phyloP scores from a whole-genome alignment of 2,113 vertebrate genomes.

The Eira barbara region DNA sequence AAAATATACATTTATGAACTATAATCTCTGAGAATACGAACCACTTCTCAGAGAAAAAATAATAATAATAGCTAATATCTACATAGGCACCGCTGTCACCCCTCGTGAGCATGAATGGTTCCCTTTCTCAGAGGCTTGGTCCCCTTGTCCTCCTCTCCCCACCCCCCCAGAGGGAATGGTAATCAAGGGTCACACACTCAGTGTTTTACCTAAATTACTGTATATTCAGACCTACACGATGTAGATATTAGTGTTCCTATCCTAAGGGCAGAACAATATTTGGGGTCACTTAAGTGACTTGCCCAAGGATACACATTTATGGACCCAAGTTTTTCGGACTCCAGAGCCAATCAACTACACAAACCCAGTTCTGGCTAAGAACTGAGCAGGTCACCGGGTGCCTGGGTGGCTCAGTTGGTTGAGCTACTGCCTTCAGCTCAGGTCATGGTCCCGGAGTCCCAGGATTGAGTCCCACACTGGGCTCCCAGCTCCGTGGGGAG shows the following conservation, averaged over 20 bases:
- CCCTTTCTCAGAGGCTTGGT: not conserved
- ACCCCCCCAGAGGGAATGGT: not conserved
- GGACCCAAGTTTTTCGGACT: not conserved
- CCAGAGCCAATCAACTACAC: not conserved
- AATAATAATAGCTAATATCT: not conserved
- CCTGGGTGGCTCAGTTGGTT: too few species aligned
- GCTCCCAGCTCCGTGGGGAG: too few species aligned
- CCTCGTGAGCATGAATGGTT: rapidly evolving
- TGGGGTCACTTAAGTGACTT: not conserved
- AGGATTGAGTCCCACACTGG: too few species aligned
- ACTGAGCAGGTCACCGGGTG: not conserved
- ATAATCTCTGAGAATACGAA: not conserved
- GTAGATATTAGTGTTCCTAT: not conserved
- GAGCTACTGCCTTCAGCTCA: too few species aligned
- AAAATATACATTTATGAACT: not conserved
- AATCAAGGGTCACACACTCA: rapidly evolving
- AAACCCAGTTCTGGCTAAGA: not conserved
- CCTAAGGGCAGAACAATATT: not conserved
- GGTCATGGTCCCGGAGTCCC: too few species aligned
- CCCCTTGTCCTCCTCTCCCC: not conserved
- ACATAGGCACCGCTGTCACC: not conserved
- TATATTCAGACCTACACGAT: too few species aligned
- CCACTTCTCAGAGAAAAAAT: not conserved
- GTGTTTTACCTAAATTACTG: not conserved
- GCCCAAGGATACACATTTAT: not conserved